Base-by-base conservation (phyloP, 1,140 invertebrate genomes). In the Leptopilina boulardi region DNA sequence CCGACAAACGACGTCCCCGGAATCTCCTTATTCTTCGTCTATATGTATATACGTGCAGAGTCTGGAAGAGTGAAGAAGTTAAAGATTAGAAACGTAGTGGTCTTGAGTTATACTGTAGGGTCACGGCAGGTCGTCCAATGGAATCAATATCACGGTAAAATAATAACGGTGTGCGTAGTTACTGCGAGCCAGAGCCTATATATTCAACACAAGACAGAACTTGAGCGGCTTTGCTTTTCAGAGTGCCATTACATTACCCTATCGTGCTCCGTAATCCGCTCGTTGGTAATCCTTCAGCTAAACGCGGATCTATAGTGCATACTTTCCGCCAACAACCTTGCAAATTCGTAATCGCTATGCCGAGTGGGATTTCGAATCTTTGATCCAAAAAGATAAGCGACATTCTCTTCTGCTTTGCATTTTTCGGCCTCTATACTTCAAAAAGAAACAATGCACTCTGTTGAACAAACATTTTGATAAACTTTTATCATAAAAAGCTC, bases 111-210 rank as follows among this genome's bases (percentile, higher is more conserved):
- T 85, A 78, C 70, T 82, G 79, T 23, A 80, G 77, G 84, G 84
- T 87, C 86, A 86, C 83, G 82, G 73, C 77, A 86, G 86, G 80
- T 85, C 80, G 79, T 82, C 76, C 74, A 82, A 82, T 79, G 72
- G 73, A 86, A 87, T 87, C 85, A 78, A 87, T 87, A 87, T 84
- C 77, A 77, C 56, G 71, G 59, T 77, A 79, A 86, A 85, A 85
- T 85, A 85, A 85, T 86, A 86, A 86, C 77, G 70, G 78, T 80
- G 70, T 71, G 70, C 70, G 51, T 54, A 54, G 51, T 54, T 54
- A 54, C 18, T 19, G 10, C 18, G 19, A 19, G 19, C 19, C 10
- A 4, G 6, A 21, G n/a, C 6, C 18, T 10, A 21, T 54, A 38
- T 54, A 19, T 54, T 19, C 51, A 70, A 41, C 13, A 30, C n/a